Evolutionary conservation across 2,113 vertebrate species (phyloP).

Genomic region (Asarcornis scutulata): DNA sequence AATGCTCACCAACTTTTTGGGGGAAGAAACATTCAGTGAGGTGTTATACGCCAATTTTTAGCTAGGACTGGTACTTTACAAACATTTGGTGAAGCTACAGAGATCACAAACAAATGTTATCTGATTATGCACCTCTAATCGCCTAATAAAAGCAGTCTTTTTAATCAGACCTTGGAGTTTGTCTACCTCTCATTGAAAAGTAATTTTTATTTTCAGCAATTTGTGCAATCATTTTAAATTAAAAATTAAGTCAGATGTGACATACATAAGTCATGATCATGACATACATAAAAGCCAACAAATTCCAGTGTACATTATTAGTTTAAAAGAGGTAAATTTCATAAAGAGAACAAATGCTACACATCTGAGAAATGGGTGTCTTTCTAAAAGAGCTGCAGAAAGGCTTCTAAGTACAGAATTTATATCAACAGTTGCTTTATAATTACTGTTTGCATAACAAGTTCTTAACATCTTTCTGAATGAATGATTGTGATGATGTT

Average conservation of each 20-base stretch:
- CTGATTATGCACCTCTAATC: background rate
- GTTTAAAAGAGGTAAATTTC: background rate
- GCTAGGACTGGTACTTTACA: background rate
- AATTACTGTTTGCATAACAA: background rate
- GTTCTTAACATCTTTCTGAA: background rate
- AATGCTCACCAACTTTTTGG: conserved; percentile 6
- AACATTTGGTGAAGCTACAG: background rate
- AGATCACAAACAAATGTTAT: background rate
- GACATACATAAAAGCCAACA: background rate
- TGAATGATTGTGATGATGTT: background rate
- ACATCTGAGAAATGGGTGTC: background rate
- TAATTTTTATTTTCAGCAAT: background rate
- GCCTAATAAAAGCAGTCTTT: background rate
- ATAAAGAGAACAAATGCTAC: background rate
- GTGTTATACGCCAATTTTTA: background rate
- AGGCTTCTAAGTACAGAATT: background rate
- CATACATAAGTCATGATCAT: background rate
- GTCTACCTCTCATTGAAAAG: background rate
- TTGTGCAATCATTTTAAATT: background rate
- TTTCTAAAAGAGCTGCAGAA: background rate
- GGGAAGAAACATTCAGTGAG: background rate
- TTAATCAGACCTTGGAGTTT: background rate
- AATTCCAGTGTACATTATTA: background rate
- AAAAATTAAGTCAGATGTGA: background rate
- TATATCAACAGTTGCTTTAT: background rate